These are phyloP conservation scores for Caenorhabditis elegans DNA, from an alignment of 1,140 invertebrate genomes.

Conservation along the genomic window WBcel235 BX284605.5:9463001-9463500, in stretches of 20 bases:
- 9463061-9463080: neutral
- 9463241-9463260: neutral
- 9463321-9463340: no score
- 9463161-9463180: neutral
- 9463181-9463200: neutral
- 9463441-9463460: no score
- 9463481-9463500: no score
- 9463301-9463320: no score
- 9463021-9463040: neutral
- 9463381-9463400: no score
- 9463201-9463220: neutral
- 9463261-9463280: neutral
- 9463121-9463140: neutral
- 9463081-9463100: neutral
- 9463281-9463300: no score
- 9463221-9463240: neutral
- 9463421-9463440: no score
- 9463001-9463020: neutral
- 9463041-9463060: neutral
- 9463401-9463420: no score
- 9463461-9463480: no score
- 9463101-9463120: neutral
- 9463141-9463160: neutral
- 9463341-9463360: no score
- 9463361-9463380: no score